Evolutionary conservation across 2,797 vertebrate species (phyloP), one percentile per base, ranked within the genome.

Genomic region (Hoplostethus atlanticus): DNA sequence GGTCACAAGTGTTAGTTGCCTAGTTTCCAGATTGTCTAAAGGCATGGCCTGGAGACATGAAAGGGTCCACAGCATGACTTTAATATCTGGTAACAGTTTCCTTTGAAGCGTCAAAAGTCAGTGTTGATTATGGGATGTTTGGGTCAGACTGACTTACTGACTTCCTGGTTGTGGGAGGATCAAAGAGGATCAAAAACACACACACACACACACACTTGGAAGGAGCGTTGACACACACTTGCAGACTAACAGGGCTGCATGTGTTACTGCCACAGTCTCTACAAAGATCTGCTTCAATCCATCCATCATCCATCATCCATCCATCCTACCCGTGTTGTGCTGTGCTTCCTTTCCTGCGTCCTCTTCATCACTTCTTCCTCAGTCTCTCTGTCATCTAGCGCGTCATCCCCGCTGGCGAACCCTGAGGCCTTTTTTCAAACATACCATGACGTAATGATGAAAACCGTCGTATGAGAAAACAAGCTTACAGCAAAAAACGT

Each of bases 351-450:
- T 15, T 57, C 55, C 2, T 74, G 54, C 6, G 42, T 46, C 30
- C 8, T 75, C 83, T 93, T 93, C 64, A 62, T 82, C 5, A 16
- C n/a, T 40, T 92, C 89, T 15, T 89, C 89, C 36, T 89, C 86
- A 4, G 79, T 73, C 12, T 96, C 95, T 30, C 91, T 78, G 81
- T 97, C 96, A 54, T 94, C 93, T 71, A 94, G 38, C 40, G 70
- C 80, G 6, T 90, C 92, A 5, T 95, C 91, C 66, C 97, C 96
- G 11, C 97, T 98, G 83, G 77, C 73, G 15, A 83, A 93, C 13
- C 84, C 97, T 0, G 97, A 97, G 15, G 94, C 95, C 97, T 21
- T 98, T 85, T 0, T 61, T 36, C 57, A 79, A 57, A 84, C 2
- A 73, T 50, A 6, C 42, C 36, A 76, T 34, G 0, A 57, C 15